phyloP scores from a whole-genome alignment of 2,888 invertebrate species.

The Acanthosoma haemorrhoidale region DNA sequence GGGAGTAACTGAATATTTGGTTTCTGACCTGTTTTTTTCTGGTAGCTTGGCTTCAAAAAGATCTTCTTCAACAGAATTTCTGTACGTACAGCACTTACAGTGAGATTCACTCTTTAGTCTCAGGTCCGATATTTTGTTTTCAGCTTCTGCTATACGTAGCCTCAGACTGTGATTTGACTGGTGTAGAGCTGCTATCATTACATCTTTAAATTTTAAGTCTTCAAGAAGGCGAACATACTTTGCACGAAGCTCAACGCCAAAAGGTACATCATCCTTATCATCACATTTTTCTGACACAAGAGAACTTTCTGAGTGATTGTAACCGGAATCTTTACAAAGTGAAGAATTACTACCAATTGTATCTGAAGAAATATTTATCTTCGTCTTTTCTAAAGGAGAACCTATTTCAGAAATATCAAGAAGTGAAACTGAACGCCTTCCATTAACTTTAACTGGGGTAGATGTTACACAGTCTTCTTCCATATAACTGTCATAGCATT shows the following conservation, averaged over 20 bases:
- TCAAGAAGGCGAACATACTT: constrained; percentile 20
- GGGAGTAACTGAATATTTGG: constrained; percentile 9
- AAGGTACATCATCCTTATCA: constrained; percentile 8
- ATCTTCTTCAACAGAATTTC: not conserved
- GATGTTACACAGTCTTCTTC: constrained; percentile 15
- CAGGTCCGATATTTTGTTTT: constrained; percentile 35
- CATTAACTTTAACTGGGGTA: constrained; percentile 23
- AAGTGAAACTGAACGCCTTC: constrained; percentile 33
- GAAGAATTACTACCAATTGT: constrained; percentile 23
- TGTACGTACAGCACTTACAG: constrained; percentile 32
- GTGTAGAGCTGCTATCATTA: constrained; percentile 34
- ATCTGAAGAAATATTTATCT: not conserved
- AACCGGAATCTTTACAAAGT: constrained; percentile 35
- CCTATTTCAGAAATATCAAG: constrained; percentile 33
- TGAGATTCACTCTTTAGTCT: constrained; percentile 33
- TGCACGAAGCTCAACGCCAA: not conserved
- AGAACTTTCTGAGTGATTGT: constrained; percentile 28
- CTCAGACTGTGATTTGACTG: constrained; percentile 34
- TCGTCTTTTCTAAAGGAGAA: constrained; percentile 5
- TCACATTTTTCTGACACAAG: not conserved
- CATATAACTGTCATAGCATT: constrained; percentile 5
- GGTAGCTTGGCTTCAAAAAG: not conserved
- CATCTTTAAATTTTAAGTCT: constrained; percentile 33
- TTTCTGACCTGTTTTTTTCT: not conserved
- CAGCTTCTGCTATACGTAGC: constrained; percentile 34